Evolutionary conservation across 1,140 invertebrate species (phyloP).

Genomic region (Drosophila pectinifera): DNA sequence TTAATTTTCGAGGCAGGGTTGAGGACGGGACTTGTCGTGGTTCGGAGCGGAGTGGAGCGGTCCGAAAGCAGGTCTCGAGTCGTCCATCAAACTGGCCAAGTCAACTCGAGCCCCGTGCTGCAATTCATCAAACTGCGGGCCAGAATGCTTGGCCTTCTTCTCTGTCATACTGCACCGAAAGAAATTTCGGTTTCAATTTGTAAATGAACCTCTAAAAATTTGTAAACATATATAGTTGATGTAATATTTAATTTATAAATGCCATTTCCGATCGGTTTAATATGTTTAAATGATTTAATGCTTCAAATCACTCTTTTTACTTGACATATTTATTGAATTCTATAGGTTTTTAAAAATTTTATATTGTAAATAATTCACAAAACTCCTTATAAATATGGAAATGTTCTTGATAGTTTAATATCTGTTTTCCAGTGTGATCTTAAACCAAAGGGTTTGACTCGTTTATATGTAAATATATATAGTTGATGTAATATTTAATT

Average conservation of each 20-base stretch:
- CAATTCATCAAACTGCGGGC: conserved; percentile 70
- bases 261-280: not conserved
- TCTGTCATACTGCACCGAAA: conserved; percentile 5
- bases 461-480: too few relatives aligned
- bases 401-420: too few relatives aligned
- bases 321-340: not conserved
- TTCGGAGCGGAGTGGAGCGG: conserved; percentile 17
- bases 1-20: conserved; percentile 58
- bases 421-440: too few relatives aligned
- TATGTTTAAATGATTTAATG: not conserved
- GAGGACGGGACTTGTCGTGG: conserved; percentile 51
- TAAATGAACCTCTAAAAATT: not conserved
- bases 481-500: too few relatives aligned
- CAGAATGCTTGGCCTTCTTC: conserved; percentile 13
- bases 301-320: not conserved
- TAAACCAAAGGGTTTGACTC: too few relatives aligned
- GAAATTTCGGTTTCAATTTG: not conserved
- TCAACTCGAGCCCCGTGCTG: conserved; percentile 52
- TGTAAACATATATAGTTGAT: not conserved
- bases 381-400: too few relatives aligned
- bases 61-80: conserved; percentile 56
- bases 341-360: not conserved
- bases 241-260: not conserved
- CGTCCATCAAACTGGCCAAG: conserved; percentile 54
- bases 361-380: too few relatives aligned